Conservation (phyloP, 2,888 invertebrate genomes). For the Cheilosia urbana region DNA sequence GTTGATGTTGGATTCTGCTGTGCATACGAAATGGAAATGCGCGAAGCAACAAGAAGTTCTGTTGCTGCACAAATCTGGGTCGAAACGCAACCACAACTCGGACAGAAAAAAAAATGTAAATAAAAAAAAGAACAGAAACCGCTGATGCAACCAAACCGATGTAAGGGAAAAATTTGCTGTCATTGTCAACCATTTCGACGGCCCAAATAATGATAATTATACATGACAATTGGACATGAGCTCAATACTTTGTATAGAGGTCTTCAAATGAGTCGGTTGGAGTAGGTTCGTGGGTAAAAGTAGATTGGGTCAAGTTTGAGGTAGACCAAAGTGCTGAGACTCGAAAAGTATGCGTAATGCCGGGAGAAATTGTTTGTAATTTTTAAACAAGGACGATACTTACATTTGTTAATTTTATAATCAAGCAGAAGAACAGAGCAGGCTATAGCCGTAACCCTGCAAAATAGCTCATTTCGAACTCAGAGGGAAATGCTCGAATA, state of each 20-base stretch:
- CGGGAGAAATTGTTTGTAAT: no score
- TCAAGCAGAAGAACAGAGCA: no score
- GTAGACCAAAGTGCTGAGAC: no score
- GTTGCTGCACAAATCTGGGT: slow-evolving; percentile 19
- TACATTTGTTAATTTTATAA: no score
- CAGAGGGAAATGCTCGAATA: no score
- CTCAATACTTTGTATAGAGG: neutral
- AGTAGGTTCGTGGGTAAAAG: no score
- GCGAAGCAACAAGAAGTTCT: slow-evolving; percentile 27
- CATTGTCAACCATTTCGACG: slow-evolving; percentile 8
- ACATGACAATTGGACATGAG: slow-evolving; percentile 1
- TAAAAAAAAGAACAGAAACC: neutral
- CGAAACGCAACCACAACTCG: slow-evolving; percentile 38
- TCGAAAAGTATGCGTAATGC: no score
- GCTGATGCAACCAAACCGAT: slow-evolving; percentile 25
- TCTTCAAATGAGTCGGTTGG: neutral
- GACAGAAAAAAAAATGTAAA: neutral
- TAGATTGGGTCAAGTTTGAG: no score
- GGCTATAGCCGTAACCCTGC: no score
- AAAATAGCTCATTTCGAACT: no score
- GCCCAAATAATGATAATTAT: slow-evolving; percentile 8
- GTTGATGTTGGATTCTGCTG: slow-evolving; percentile 16
- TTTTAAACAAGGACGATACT: no score
- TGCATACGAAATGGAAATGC: neutral
- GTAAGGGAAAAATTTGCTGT: neutral